These are phyloP conservation scores for Ctenopoma kingsleyae DNA, from an alignment of 2,797 vertebrate genomes.

Conservation along the genomic window DNA sequence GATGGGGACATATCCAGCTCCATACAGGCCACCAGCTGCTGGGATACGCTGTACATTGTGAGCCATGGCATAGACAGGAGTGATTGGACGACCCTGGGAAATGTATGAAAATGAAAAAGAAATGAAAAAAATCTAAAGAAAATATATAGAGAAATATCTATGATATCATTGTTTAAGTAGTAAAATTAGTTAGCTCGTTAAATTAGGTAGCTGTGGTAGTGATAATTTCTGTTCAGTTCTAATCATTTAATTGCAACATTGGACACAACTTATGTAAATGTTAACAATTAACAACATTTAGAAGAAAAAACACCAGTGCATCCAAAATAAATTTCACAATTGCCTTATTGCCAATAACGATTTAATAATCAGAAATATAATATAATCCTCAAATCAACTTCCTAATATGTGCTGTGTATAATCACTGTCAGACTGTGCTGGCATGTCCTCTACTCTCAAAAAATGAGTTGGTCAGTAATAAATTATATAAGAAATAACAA, in stretches of 20 bases:
- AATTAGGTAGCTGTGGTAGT: background rate
- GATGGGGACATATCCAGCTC: slow-evolving; percentile 92
- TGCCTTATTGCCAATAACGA: too few relatives aligned
- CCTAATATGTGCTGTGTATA: too few relatives aligned
- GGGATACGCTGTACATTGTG: slow-evolving; percentile 94
- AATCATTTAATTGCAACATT: background rate
- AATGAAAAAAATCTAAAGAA: too few relatives aligned
- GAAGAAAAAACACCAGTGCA: background rate
- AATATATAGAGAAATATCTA: too few relatives aligned
- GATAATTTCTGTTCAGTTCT: background rate
- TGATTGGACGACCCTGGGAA: slow-evolving; percentile 94
- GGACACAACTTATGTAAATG: too few relatives aligned
- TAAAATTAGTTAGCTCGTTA: too few relatives aligned
- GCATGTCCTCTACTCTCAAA: too few relatives aligned
- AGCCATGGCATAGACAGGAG: slow-evolving; percentile 96
- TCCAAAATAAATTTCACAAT: background rate
- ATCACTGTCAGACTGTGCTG: too few relatives aligned
- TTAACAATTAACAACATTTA: background rate
- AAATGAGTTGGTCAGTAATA: background rate
- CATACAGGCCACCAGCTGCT: slow-evolving; percentile 88
- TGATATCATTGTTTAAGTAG: background rate
- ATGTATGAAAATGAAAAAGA: background rate
- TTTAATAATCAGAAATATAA: too few relatives aligned
- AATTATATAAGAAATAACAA: too few relatives aligned
- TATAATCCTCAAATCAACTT: too few relatives aligned